Percentiles rank a stretch among this genome's conserved stretches.
phyloP scores from a whole-genome alignment of 2,888 invertebrate genomes.

The Arenicola marina region DNA sequence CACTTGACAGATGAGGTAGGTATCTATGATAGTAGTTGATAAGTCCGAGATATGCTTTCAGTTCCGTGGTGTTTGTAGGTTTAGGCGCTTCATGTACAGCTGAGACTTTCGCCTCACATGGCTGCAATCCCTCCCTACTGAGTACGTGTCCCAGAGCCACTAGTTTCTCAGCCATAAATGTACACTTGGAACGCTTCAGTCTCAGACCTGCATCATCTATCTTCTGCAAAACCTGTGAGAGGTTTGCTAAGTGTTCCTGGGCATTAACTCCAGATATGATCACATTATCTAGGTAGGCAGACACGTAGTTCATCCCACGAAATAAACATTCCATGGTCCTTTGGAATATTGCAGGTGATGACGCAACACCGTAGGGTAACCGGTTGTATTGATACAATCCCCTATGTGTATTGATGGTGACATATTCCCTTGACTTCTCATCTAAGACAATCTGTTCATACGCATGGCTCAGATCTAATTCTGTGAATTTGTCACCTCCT shows the following conservation, averaged over 20 bases:
- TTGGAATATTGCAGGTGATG: slow-evolving; percentile 7
- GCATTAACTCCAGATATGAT: background rate
- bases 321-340: slow-evolving; percentile 2
- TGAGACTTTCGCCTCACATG: background rate
- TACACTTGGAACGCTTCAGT: background rate
- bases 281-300: slow-evolving; percentile 4
- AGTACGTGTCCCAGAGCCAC: slow-evolving; percentile 1
- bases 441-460: too few species aligned
- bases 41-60: slow-evolving; percentile 2
- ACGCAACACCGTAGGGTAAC: slow-evolving; percentile 4
- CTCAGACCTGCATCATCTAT: background rate
- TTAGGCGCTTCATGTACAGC: background rate
- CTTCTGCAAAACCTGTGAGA: background rate
- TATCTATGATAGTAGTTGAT: background rate
- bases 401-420: slow-evolving; percentile 12
- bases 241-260: background rate
- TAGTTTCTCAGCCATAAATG: background rate
- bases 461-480: too few species aligned
- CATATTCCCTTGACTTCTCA: too few species aligned
- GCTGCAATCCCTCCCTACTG: slow-evolving; percentile 1
- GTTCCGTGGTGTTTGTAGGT: slow-evolving; percentile 5
- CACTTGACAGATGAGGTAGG: background rate
- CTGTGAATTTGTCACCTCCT: too few species aligned
- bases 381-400: slow-evolving; percentile 7
- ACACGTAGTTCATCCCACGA: background rate